Evolutionary conservation across 92 coral and sea anemone genomes (phyloP), one percentile per base, ranked within the genome.

Genomic region (Ricordea florida): DNA sequence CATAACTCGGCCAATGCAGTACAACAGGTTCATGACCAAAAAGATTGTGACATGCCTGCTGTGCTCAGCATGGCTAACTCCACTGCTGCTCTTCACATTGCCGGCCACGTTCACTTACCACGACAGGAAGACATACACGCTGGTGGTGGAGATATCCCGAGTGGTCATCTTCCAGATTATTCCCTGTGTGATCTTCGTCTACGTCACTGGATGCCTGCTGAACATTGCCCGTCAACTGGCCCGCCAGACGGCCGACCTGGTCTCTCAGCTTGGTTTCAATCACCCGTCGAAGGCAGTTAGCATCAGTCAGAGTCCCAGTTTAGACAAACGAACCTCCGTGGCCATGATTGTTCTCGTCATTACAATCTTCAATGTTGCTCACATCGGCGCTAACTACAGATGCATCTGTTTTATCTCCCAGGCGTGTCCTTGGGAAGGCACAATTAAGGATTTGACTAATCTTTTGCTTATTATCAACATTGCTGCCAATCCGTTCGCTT

Each of bases 81-180:
- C 75, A 42, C 6, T 64, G 24, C 4, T 43, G 9, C 45, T 64
- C 71, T 64, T 64, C 40, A 64, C 71, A 9, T 28, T 64, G 37
- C 71, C 71, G 27, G 55, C 55, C 10, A 16, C 28, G 0, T 44
- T 64, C 0, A 42, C 56, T 6, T 64, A 28, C 56, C 17, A 18
- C 42, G 71, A 40, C 15, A 64, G 45, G 16, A 41, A 64, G 0
- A 8, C 3, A 25, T 43, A 42, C 30, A 64, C 71, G 2, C 8
- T 44, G 53, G 37, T 44, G 28, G 42, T 44, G 7, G 71, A 64
- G 56, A 29, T 18, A 3, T 42, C 9, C 56, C 28, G 71, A 44
- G 26, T 64, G 17, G 16, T 68, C 3, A 34, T 49, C 3, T 68
- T 68, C 28, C 60, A 49, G 21, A 46, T 68, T 24, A 30, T 20